Base-by-base conservation (phyloP, 2,888 invertebrate species). In the Tanytarsus gracilentus region DNA sequence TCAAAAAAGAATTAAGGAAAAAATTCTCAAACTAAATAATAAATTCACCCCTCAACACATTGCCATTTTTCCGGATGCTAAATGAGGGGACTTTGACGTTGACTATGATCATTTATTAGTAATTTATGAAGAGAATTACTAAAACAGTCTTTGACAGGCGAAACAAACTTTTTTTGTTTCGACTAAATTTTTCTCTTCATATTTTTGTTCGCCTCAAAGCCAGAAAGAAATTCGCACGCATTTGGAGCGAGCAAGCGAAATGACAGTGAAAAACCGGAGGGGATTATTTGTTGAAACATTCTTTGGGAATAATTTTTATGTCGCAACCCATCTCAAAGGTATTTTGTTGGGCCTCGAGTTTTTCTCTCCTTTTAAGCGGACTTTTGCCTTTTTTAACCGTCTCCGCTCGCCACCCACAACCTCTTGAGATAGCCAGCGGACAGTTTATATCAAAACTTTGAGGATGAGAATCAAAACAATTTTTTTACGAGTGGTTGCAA, bases 321-420 rank as follows among this genome's bases (percentile, higher is more conserved):
- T 44, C 44, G 23, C 44, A 44, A 44, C 44, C 44, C 44, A 44
- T 44, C 44, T 44, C 44, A 44, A 44, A 44, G 44, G 23, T 44
- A 23, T 23, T n/a, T 44, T 44, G 23, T 44, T 44, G 23, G 21
- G 21, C 44, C 4, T 9, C 18, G 44, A 9, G 21, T 44, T 44
- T 40, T n/a, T n/a, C n/a, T n/a, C n/a, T n/a, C n/a, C n/a, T n/a
- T 40, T 44, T 44, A 44, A 33, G 23, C 23, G 44, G 21, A 23
- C 44, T 18, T 9, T 9, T 44, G 23, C 23, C 21, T 44, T 44
- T 40, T 44, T 33, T n/a, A n/a, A n/a, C n/a, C n/a, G n/a, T n/a
- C n/a, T n/a, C n/a, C n/a, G n/a, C n/a, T n/a, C n/a, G n/a, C n/a
- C n/a, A n/a, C n/a, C n/a, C n/a, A n/a, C n/a, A n/a, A n/a, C n/a